Evolutionary conservation across 2,113 vertebrate species (phyloP).

Genomic region (Azemiops feae): DNA sequence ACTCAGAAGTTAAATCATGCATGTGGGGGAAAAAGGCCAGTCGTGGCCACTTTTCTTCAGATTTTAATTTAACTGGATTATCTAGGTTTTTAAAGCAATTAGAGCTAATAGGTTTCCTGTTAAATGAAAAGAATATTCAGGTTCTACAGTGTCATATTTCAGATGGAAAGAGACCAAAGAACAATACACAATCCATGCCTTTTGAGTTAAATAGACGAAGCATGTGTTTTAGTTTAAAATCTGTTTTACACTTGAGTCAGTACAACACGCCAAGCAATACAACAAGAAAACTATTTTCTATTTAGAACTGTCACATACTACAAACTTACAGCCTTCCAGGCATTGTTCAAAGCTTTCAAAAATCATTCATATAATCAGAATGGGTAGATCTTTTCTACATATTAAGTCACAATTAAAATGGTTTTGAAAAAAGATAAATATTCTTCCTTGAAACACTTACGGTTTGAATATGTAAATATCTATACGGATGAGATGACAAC

Average conservation of each 20-base stretch:
- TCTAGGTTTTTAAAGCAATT: constrained; percentile 10
- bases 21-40: not conserved
- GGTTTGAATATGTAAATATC: not conserved
- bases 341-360: not conserved
- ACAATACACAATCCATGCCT: not conserved
- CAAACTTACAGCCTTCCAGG: not conserved
- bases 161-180: not conserved
- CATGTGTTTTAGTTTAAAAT: not conserved
- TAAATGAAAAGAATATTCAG: constrained; percentile 4
- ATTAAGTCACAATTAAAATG: not conserved
- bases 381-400: not conserved
- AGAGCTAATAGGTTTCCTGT: not conserved
- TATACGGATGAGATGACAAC: not conserved
- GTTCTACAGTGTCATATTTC: not conserved
- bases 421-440: not conserved
- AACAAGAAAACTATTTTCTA: not conserved
- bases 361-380: not conserved
- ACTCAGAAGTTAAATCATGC: not conserved
- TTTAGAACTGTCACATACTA: not conserved
- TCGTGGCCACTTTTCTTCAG: not conserved
- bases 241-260: not conserved
- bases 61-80: accelerated
- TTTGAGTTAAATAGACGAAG: not conserved
- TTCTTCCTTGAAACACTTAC: not conserved
- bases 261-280: not conserved